Conservation (phyloP, 1,140 invertebrate species). For the Heterodera carotae region DNA sequence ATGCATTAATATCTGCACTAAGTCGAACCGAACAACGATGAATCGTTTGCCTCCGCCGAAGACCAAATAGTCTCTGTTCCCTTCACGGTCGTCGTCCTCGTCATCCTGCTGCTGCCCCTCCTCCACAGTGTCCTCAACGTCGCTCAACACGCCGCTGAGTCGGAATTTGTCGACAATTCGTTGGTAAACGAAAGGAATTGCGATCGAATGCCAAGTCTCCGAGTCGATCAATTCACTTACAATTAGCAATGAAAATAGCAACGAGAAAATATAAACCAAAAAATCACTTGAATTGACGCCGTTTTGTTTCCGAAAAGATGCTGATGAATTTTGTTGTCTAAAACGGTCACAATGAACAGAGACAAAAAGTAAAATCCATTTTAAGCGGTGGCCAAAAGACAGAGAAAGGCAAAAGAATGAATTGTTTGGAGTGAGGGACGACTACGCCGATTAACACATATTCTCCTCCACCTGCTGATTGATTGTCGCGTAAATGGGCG, state of each 20-base stretch:
- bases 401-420: no score
- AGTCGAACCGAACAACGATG: constrained; percentile 76
- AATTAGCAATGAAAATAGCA: neutral
- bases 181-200: constrained; percentile 84
- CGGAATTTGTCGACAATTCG: constrained; percentile 77
- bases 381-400: no score
- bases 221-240: constrained; percentile 75
- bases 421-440: no score
- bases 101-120: constrained; percentile 35
- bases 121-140: constrained; percentile 3
- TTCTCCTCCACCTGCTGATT: constrained; percentile 40
- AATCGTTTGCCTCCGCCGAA: constrained; percentile 52
- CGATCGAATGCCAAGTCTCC: constrained; percentile 90
- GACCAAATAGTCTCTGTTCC: constrained; percentile 19
- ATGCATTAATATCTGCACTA: no score
- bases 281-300: constrained; percentile 76
- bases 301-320: constrained; percentile 84
- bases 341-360: no score
- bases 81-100: constrained; percentile 3
- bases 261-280: neutral
- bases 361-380: no score
- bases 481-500: constrained; percentile 46
- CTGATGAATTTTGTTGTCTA: constrained; percentile 74
- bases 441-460: no score
- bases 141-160: constrained; percentile 65